Evolutionary conservation across 1,140 invertebrate species (phyloP), one percentile per base, ranked within the genome.

Genomic region (Zaprionus tsacasi): DNA sequence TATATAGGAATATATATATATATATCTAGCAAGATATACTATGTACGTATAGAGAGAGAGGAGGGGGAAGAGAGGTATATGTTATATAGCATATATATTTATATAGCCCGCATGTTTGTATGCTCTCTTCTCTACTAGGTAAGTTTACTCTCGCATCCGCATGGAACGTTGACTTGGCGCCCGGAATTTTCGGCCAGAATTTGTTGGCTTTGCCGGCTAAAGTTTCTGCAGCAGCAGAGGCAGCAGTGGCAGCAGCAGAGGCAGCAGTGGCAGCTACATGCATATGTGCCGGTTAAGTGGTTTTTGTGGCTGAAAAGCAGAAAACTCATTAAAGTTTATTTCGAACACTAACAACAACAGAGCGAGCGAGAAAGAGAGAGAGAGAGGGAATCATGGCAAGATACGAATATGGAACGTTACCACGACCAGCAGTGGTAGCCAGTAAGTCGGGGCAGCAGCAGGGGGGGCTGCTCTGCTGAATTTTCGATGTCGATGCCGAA

Each of bases 321-420:
- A 82, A 82, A 82, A 82, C 80, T 85, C 81, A 85, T 85, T 85
- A 85, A 82, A 85, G 81, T 85, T 85, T 81, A 81, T 85, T 85
- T 85, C 81, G 74, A 76, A 74, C 67, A 81, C 74, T 52, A 82
- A 74, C 79, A 80, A 69, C 66, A 77, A 79, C 81, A 79, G 3
- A 54, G n/a, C 58, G 4, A 43, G 56, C 13, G 33, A 69, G 15
- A 30, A 43, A 59, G 11, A 27, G 38, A 27, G 4, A 35, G 48
- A 36, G 52, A n/a, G 1, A 21, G 10, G 45, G 6, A 50, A 50
- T 50, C 45, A 50, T 50, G 45, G 45, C 45, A 21, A 50, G 45
- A 50, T 50, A 25, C 45, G 45, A 25, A 50, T 50, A 50, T 50
- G 45, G 17, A 50, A 11, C 45, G 3, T 15, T 21, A 15, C 35